A percentile compares a stretch with the other conserved stretches of the same genome.
These are phyloP conservation scores for Dunckerocampus dactyliophorus DNA, from an alignment of 2,113 vertebrate genomes.

Conservation along the genomic window DNA sequence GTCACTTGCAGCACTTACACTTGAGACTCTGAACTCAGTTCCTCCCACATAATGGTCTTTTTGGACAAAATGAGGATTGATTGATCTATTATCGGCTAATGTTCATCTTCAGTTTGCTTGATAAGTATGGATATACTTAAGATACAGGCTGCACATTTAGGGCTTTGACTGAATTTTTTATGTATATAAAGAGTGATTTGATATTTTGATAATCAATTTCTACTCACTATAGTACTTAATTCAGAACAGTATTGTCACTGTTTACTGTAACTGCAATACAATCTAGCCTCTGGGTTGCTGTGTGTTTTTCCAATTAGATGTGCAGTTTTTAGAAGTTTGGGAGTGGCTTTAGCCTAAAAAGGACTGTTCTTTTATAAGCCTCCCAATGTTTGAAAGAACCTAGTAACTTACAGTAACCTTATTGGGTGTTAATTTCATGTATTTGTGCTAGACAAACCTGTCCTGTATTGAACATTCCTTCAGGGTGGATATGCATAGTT, in stretches of 20 bases:
- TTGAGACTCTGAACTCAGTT: conserved; percentile 70
- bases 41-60: conserved; percentile 19
- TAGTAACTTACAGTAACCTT: conserved; percentile 67
- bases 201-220: conserved; percentile 87
- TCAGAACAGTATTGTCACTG: conserved; percentile 86
- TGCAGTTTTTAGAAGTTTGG: conserved; percentile 71
- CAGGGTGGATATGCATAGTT: conserved; percentile 85
- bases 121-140: conserved; percentile 66
- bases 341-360: conserved; percentile 79
- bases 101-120: conserved; percentile 42
- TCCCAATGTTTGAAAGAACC: conserved; percentile 87
- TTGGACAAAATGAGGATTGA: conserved; percentile 21
- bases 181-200: conserved; percentile 85
- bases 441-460: conserved; percentile 73
- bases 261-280: conserved; percentile 92
- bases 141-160: conserved; percentile 79
- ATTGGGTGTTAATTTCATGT: conserved; percentile 84
- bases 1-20: conserved; percentile 93
- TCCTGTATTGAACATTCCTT: conserved; percentile 91
- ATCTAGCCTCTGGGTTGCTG: conserved; percentile 82
- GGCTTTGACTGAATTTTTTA: conserved; percentile 76
- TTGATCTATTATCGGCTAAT: conserved; percentile 26
- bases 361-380: conserved; percentile 80
- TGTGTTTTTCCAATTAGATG: conserved; percentile 60
- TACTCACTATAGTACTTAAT: conserved; percentile 80